Base-by-base conservation (phyloP, 2,888 invertebrate species). In the Xestia sexstrigata region DNA sequence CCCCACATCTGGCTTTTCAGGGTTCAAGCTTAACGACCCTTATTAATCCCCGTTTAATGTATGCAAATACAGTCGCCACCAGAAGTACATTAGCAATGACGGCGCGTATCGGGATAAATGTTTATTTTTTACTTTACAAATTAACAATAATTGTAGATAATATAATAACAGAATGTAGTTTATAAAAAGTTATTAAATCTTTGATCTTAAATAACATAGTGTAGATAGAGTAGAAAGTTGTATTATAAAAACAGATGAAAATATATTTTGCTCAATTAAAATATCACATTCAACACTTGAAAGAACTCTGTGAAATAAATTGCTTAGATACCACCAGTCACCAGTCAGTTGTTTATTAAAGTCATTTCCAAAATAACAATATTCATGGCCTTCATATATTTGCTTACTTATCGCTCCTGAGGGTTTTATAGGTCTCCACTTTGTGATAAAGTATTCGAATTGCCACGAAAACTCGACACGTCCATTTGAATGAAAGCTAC, bases 401-500 rank as follows among this genome's bases (percentile, higher is more conserved):
- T 85, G 81, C 79, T 83, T 85, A 85, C 81, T 85, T 88, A 88
- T 85, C 82, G 76, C 58, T 74, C 74, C 70, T 78, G 81, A 87
- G 81, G 84, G 86, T 84, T 89, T 89, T 84, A 88, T 82, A 88
- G 85, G 85, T 86, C 84, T 88, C 85, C 87, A 89, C 88, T 91
- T 91, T 89, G 89, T 90, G 91, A 92, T 88, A 91, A 92, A 90
- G 90, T 90, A 91, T 89, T 92, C 87, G 89, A 90, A 89, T 89
- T 90, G 91, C 90, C 87, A 87, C 89, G 88, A 86, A 81, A 88
- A 85, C 83, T 88, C 89, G 88, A 89, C 91, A 88, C 91, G 91
- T 92, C 90, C 88, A 89, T 92, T 92, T 92, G 91, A 92, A 92
- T 92, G 91, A 91, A 90, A 91, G 92, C 90, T 88, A 89, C 86